Conservation (phyloP, 1,140 invertebrate genomes). For the Megalopta genalis region DNA sequence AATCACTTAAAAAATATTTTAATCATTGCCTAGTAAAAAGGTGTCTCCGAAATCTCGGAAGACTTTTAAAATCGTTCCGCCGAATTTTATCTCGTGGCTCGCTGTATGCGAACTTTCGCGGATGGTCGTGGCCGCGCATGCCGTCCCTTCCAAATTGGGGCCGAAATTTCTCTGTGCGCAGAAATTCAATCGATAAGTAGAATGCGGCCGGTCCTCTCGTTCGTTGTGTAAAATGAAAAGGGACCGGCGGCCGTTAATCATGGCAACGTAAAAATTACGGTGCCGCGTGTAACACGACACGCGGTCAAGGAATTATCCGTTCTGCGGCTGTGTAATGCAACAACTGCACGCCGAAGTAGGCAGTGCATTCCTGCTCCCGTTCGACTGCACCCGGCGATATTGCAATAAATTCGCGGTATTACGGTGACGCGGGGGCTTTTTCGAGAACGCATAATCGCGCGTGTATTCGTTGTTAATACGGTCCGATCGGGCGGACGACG, state of each 20-base stretch:
- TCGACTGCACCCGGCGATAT: not conserved
- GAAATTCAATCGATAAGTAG: conserved; percentile 1
- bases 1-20: no score
- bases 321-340: not conserved
- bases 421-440: not conserved
- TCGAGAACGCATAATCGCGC: conserved; percentile 32
- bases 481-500: conserved; percentile 7
- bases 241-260: conserved; percentile 9
- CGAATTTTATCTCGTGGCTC: no score
- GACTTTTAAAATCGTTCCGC: no score
- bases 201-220: not conserved
- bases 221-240: conserved; percentile 2
- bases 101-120: no score
- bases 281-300: not conserved
- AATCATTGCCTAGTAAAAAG: no score
- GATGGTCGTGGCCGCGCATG: no score
- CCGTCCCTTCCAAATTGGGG: no score
- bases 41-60: no score
- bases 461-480: conserved; percentile 37
- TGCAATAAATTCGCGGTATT: conserved; percentile 30
- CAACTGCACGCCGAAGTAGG: not conserved
- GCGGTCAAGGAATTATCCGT: not conserved
- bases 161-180: not conserved
- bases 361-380: conserved; percentile 1
- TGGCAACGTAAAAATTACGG: conserved; percentile 10